These are phyloP conservation scores for Dicaeum eximium DNA, from an alignment of 2,113 vertebrate species.

Conservation along the genomic window DNA sequence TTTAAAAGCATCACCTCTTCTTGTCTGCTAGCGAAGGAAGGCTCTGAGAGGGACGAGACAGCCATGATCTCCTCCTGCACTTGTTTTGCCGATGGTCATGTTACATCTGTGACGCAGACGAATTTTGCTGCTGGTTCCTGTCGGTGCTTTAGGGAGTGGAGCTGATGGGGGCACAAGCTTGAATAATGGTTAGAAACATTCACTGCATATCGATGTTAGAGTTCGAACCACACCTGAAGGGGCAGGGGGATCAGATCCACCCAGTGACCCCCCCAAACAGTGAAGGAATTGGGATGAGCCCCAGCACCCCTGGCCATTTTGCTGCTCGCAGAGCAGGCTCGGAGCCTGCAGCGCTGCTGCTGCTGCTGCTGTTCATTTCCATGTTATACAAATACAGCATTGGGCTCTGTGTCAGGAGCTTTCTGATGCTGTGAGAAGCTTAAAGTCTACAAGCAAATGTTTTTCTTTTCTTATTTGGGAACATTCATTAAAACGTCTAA, in stretches of 20 bases:
- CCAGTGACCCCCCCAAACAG: neutral
- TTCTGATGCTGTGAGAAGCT: slow-evolving; percentile 47
- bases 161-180: slow-evolving; percentile 16
- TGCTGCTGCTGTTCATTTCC: slow-evolving; percentile 65
- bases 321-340: slow-evolving; percentile 20
- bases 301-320: slow-evolving; percentile 52
- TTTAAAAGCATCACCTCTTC: neutral
- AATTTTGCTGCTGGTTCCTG: slow-evolving; percentile 29
- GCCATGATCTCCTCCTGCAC: slow-evolving; percentile 29
- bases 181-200: neutral
- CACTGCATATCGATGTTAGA: neutral
- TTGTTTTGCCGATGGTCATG: slow-evolving; percentile 43
- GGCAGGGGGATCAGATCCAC: neutral
- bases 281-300: neutral
- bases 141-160: neutral
- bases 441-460: slow-evolving; percentile 1
- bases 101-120: slow-evolving; percentile 65
- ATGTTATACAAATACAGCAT: slow-evolving; percentile 26
- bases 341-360: slow-evolving; percentile 29
- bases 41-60: neutral
- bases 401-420: slow-evolving; percentile 45
- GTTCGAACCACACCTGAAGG: neutral
- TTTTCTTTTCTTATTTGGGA: slow-evolving; percentile 18
- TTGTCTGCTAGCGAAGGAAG: neutral
- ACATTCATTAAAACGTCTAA: neutral